phyloP scores from a whole-genome alignment of 2,888 invertebrate genomes.

The Brachyopa scutellaris region DNA sequence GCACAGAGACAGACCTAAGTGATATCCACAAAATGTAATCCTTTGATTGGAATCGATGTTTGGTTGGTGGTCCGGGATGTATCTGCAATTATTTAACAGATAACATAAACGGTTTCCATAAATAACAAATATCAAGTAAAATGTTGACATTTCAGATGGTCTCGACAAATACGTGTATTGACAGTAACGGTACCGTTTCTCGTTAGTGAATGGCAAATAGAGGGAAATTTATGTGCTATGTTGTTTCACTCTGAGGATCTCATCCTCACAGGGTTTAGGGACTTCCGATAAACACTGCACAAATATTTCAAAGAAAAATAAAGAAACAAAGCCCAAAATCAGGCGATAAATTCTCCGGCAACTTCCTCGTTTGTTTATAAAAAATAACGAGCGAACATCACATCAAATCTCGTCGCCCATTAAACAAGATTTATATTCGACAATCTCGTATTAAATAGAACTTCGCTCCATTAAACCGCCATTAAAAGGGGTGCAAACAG shows the following conservation, averaged over 20 bases:
- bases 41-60: constrained; percentile 47
- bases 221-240: too few species aligned
- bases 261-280: too few species aligned
- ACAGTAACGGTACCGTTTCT: background rate
- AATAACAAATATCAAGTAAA: constrained; percentile 42
- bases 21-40: constrained; percentile 27
- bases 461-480: constrained; percentile 61
- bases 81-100: background rate
- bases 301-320: too few species aligned
- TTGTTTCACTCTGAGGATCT: too few species aligned
- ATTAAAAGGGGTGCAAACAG: constrained; percentile 60
- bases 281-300: too few species aligned
- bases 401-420: constrained; percentile 37
- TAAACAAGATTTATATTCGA: constrained; percentile 62
- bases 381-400: constrained; percentile 21
- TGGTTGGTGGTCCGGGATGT: background rate
- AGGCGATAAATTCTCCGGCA: constrained; percentile 31
- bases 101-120: constrained; percentile 30
- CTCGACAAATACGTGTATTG: background rate
- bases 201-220: constrained; percentile 25
- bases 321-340: too few species aligned
- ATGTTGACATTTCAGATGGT: constrained; percentile 39
- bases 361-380: too few species aligned
- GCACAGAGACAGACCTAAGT: too few species aligned
- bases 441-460: constrained; percentile 52